Evolutionary conservation across 2,888 invertebrate genomes (phyloP).

Genomic region (Pandemis heparana): DNA sequence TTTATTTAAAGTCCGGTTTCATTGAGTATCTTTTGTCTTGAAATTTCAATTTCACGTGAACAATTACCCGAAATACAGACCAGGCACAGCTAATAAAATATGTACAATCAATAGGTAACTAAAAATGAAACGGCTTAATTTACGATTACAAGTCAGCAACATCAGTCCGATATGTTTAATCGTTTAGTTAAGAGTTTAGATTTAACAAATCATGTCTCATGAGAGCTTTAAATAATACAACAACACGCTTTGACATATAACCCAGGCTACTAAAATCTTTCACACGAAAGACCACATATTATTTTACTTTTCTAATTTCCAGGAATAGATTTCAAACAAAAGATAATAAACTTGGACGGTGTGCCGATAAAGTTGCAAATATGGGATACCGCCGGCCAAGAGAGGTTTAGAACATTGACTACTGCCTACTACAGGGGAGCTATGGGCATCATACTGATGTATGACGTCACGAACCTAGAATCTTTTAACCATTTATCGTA

Average conservation of each 20-base stretch:
- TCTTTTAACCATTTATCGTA: constrained; percentile 96
- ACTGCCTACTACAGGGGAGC: constrained; percentile 96
- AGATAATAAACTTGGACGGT: constrained; percentile 94
- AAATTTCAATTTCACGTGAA: no score
- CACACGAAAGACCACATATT: not conserved
- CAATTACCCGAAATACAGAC: no score
- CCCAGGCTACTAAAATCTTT: not conserved
- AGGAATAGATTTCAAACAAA: constrained; percentile 97
- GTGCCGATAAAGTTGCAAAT: constrained; percentile 94
- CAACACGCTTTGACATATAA: not conserved
- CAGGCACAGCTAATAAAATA: no score
- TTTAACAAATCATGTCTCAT: no score
- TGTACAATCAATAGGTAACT: no score
- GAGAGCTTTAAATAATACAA: no score
- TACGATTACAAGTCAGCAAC: no score
- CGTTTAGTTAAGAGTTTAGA: no score
- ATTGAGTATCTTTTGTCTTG: no score
- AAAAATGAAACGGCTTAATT: no score
- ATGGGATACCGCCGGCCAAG: constrained; percentile 96
- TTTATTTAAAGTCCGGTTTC: no score
- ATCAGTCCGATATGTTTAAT: no score
- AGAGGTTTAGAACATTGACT: constrained; percentile 91
- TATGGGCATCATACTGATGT: constrained; percentile 96
- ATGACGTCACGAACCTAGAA: constrained; percentile 95
- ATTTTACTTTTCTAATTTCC: constrained; percentile 53